Conservation (phyloP, 2,113 vertebrate species). For the Cryptomyrus ogoouensis region DNA sequence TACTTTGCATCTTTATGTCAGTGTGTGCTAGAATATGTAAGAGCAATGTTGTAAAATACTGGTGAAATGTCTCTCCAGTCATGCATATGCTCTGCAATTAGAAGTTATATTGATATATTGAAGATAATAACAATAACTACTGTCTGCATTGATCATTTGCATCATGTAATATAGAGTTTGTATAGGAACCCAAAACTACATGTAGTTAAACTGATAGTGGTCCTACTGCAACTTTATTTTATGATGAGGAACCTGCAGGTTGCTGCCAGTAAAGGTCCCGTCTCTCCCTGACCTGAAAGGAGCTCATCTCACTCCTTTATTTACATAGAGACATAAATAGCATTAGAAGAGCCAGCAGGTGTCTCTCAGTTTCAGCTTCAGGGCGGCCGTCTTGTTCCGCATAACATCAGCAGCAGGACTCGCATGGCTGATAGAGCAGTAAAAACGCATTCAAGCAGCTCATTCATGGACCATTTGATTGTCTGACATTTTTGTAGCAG, state of each 20-base stretch:
- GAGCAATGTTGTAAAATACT: neutral
- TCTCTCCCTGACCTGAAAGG: neutral
- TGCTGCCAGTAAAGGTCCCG: neutral
- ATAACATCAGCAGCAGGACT: neutral
- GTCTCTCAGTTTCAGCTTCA: slow-evolving; percentile 1
- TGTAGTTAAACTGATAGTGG: neutral
- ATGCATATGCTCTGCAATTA: neutral
- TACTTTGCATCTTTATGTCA: neutral
- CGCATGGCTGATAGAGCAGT: neutral
- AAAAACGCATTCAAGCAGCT: neutral
- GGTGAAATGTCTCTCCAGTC: too few species aligned
- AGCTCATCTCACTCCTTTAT: neutral
- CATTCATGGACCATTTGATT: neutral
- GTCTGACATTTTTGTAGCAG: neutral
- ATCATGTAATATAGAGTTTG: neutral
- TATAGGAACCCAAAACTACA: neutral
- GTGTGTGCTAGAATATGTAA: neutral
- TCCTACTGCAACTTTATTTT: neutral
- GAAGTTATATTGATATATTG: neutral
- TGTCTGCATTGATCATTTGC: neutral
- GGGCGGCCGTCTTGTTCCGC: neutral
- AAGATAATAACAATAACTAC: slow-evolving; percentile 23
- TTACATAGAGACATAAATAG: neutral
- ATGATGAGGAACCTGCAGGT: neutral
- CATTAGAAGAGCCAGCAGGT: neutral